Evolutionary conservation across 2,888 invertebrate species (phyloP).

Genomic region (Orthosia incerta): DNA sequence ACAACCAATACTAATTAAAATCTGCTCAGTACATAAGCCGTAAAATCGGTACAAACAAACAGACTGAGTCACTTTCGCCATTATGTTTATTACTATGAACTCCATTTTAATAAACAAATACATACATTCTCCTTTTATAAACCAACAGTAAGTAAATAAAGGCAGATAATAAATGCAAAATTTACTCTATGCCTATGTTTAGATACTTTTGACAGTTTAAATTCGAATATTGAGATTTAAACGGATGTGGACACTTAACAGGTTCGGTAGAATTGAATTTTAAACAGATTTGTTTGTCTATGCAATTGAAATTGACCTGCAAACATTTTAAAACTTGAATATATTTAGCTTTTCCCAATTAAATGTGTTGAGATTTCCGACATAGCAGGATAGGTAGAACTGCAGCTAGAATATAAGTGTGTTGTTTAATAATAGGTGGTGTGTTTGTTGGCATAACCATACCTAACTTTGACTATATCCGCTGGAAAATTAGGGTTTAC

Average conservation of each 20-base stretch:
- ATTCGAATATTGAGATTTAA: conserved; percentile 40
- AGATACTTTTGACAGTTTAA: conserved; percentile 36
- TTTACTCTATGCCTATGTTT: conserved; percentile 3
- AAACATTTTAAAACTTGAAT: conserved; percentile 37
- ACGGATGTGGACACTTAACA: conserved; percentile 57
- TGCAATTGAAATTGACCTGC: conserved; percentile 19
- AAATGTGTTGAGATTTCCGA: conserved; percentile 12
- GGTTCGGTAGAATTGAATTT: conserved; percentile 25
- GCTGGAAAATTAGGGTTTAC: no score
- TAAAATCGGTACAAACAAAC: conserved; percentile 23
- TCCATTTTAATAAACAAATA: conserved; percentile 27
- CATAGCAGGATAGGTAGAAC: neutral
- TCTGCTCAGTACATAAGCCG: neutral
- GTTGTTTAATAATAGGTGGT: no score
- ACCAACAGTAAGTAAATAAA: no score
- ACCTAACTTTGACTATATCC: no score
- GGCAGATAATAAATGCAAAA: no score
- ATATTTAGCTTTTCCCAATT: conserved; percentile 23
- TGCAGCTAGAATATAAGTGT: neutral
- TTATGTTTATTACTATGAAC: conserved; percentile 18
- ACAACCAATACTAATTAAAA: conserved; percentile 7
- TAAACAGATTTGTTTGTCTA: conserved; percentile 29
- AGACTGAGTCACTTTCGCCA: conserved; percentile 31
- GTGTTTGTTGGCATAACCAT: no score
- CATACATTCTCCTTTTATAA: conserved; percentile 1